These are phyloP conservation scores for Mormoops blainvillei DNA, from an alignment of 2,113 vertebrate genomes.

Conservation along the genomic window DNA sequence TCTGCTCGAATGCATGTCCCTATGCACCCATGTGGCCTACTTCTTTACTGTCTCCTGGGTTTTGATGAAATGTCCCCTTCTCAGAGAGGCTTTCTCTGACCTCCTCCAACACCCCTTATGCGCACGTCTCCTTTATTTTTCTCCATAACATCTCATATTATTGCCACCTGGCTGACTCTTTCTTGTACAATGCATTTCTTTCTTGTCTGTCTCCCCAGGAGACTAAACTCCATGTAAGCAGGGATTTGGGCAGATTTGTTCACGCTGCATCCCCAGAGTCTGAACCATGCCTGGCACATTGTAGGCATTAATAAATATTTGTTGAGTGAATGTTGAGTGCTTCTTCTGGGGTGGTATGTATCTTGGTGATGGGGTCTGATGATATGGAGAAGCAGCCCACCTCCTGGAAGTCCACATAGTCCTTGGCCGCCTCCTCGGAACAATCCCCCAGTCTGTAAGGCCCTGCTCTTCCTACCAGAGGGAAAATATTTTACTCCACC, in stretches of 20 bases:
- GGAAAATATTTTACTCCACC: neutral
- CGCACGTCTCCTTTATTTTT: neutral
- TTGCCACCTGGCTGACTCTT: neutral
- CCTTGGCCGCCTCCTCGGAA: neutral
- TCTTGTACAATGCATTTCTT: neutral
- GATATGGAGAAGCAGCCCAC: no score
- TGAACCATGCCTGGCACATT: neutral
- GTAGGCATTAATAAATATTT: neutral
- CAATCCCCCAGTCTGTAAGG: neutral
- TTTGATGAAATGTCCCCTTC: neutral
- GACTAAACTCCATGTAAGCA: neutral
- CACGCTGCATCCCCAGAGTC: neutral
- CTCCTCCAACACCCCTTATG: no score
- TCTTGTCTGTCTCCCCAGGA: neutral
- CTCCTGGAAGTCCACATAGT: neutral
- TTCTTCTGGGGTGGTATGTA: neutral
- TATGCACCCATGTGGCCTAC: neutral
- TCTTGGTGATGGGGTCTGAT: neutral
- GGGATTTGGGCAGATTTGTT: neutral
- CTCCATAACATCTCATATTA: neutral
- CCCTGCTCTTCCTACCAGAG: neutral
- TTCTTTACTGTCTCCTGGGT: neutral
- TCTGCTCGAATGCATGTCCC: neutral
- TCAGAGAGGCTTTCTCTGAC: neutral
- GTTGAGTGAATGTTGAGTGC: neutral